Evolutionary conservation across 2,888 invertebrate species (phyloP).

Genomic region (Lepeophtheirus nordmannii): DNA sequence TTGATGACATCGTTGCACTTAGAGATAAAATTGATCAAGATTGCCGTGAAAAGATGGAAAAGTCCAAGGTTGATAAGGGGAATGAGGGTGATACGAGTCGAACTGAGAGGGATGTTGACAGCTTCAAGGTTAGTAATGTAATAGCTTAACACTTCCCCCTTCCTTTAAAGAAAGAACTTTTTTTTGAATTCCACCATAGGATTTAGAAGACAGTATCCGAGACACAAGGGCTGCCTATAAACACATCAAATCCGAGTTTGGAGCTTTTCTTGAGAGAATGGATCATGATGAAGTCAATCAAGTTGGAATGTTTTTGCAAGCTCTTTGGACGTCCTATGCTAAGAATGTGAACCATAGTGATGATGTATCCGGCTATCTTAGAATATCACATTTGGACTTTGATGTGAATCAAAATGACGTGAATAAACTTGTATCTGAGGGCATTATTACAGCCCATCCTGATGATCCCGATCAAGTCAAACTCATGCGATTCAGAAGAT

Average conservation of each 20-base stretch:
- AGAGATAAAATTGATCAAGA: neutral
- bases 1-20: neutral
- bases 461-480: neutral
- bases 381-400: neutral
- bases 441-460: neutral
- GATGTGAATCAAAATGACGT: neutral
- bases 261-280: neutral
- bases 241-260: neutral
- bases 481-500: slow-evolving; percentile 26
- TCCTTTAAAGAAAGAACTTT: too few species aligned
- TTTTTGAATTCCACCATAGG: neutral
- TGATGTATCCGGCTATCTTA: neutral
- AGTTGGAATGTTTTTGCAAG: neutral
- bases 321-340: neutral
- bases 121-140: neutral
- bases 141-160: neutral
- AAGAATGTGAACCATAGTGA: neutral
- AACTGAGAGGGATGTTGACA: too few species aligned
- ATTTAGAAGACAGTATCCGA: neutral
- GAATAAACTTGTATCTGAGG: neutral
- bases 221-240: neutral
- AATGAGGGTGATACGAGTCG: neutral
- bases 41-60: neutral
- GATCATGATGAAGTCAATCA: neutral
- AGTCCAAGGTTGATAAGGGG: neutral